Conservation (phyloP, 2,797 vertebrate species). For the Adelosebastes latens region DNA sequence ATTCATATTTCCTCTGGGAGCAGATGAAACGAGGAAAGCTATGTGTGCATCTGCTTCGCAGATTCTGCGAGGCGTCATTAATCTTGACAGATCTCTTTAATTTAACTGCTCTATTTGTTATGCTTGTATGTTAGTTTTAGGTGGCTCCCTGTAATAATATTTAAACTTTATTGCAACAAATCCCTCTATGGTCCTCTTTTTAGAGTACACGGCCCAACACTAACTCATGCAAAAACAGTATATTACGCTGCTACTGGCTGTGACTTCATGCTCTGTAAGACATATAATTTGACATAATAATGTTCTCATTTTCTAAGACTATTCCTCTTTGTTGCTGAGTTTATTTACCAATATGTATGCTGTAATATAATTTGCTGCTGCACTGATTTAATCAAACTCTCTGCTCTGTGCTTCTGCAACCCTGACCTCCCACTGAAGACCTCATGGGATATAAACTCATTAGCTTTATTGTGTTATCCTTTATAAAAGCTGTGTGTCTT, state of each 20-base stretch:
- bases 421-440: slow-evolving; percentile 18
- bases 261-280: neutral
- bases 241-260: slow-evolving; percentile 39
- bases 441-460: slow-evolving; percentile 29
- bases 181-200: slow-evolving; percentile 40
- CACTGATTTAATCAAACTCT: slow-evolving; percentile 34
- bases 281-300: slow-evolving; percentile 18
- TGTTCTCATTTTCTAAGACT: neutral
- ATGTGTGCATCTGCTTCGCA: neutral
- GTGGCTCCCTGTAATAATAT: slow-evolving; percentile 68
- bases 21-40: slow-evolving; percentile 27
- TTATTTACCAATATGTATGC: slow-evolving; percentile 9
- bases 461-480: slow-evolving; percentile 30
- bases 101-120: slow-evolving; percentile 65
- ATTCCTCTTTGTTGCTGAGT: slow-evolving; percentile 2
- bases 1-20: slow-evolving; percentile 39
- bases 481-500: slow-evolving; percentile 30
- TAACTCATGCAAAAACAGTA: slow-evolving; percentile 32
- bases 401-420: slow-evolving; percentile 8
- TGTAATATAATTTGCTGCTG: slow-evolving; percentile 9
- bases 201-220: slow-evolving; percentile 37
- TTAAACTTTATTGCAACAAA: slow-evolving; percentile 62
- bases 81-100: slow-evolving; percentile 63
- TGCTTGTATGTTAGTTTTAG: slow-evolving; percentile 62
- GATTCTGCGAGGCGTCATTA: slow-evolving; percentile 48